Evolutionary conservation across 37 sponge, comb jelly and placozoan genomes (phyloP).

Genomic region (Diacarnus erythraeanus): DNA sequence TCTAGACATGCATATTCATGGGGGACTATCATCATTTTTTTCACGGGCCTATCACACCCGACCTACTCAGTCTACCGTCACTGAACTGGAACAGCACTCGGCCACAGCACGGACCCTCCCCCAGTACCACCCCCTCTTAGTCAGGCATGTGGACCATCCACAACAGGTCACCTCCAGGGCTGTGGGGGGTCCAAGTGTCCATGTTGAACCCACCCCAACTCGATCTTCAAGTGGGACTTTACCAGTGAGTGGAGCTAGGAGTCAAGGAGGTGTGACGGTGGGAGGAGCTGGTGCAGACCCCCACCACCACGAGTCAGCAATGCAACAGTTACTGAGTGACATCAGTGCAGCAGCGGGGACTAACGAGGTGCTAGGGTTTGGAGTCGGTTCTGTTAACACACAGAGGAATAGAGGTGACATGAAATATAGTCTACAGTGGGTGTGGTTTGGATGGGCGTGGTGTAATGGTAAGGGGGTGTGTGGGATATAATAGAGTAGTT

Average conservation of each 20-base stretch:
- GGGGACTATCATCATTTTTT: constrained; percentile 25
- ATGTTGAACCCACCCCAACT: neutral
- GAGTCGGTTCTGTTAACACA: neutral
- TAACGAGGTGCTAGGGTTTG: constrained; percentile 35
- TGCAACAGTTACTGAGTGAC: constrained; percentile 56
- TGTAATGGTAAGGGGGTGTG: neutral
- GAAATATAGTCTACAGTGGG: too few relatives aligned
- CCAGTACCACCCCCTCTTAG: constrained; percentile 49
- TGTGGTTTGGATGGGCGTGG: too few relatives aligned
- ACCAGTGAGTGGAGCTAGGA: neutral
- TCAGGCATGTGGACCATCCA: constrained; percentile 11
- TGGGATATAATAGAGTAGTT: neutral
- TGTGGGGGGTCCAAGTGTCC: neutral
- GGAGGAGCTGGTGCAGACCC: neutral
- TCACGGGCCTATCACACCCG: constrained; percentile 53
- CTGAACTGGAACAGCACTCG: neutral
- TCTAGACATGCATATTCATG: constrained; percentile 6
- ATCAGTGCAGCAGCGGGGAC: constrained; percentile 45
- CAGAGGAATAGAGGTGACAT: constrained; percentile 6
- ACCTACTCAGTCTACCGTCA: constrained; percentile 15
- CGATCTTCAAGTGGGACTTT: neutral
- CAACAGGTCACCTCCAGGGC: constrained; percentile 32
- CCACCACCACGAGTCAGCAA: constrained; percentile 12
- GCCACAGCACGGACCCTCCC: constrained; percentile 17
- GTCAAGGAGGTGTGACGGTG: neutral